A percentile compares a stretch with the other conserved stretches of the same genome.
Conservation (phyloP, 2,797 vertebrate species). For the Pangasius macronema region DNA sequence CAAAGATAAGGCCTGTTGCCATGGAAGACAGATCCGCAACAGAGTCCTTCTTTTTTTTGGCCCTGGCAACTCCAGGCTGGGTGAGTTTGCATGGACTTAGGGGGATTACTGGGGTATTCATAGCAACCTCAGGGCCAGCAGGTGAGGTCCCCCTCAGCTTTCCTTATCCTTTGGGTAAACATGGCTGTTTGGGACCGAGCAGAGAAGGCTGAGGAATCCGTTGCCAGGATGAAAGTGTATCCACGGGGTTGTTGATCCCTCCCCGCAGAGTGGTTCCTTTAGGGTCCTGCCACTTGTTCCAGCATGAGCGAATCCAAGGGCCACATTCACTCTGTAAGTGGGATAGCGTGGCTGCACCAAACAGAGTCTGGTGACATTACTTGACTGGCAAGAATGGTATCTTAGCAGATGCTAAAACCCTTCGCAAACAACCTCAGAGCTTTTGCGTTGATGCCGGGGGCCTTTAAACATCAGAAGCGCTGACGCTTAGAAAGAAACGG, state of each 20-base stretch:
- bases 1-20: conserved; percentile 60
- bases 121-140: conserved; percentile 86
- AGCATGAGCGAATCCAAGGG: conserved; percentile 74
- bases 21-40: conserved; percentile 67
- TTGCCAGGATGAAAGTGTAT: conserved; percentile 88
- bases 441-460: conserved; percentile 50
- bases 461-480: conserved; percentile 47
- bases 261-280: conserved; percentile 60
- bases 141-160: conserved; percentile 84
- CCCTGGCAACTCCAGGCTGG: conserved; percentile 65
- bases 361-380: conserved; percentile 93
- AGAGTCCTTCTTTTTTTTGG: conserved; percentile 67
- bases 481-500: not conserved
- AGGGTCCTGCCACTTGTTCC: conserved; percentile 74
- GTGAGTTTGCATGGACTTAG: conserved; percentile 78
- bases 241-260: conserved; percentile 75
- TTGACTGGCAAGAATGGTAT: conserved; percentile 88
- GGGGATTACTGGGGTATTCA: conserved; percentile 94
- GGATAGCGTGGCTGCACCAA: conserved; percentile 77
- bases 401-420: conserved; percentile 80
- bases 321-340: conserved; percentile 87
- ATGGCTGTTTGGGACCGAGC: conserved; percentile 61
- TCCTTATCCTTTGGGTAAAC: conserved; percentile 95
- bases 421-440: conserved; percentile 71
- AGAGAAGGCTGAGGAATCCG: conserved; percentile 68